Evolutionary conservation across 2,888 invertebrate species (phyloP).

Genomic region (Ophion ellenae): DNA sequence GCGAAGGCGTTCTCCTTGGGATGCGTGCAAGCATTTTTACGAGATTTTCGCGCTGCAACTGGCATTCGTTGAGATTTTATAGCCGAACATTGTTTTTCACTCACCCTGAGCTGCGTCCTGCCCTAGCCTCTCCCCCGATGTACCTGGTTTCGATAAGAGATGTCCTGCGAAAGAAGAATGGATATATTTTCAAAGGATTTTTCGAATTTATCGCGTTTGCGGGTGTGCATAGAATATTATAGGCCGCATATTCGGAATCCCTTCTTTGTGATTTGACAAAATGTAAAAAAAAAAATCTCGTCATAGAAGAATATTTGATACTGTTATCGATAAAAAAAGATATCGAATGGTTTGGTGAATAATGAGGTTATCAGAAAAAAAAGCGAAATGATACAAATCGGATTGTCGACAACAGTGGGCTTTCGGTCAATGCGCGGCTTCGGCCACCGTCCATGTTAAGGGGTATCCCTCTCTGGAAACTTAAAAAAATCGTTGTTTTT

Average conservation of each 20-base stretch:
- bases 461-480: too few relatives aligned
- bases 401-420: neutral
- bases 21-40: neutral
- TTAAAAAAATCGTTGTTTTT: too few relatives aligned
- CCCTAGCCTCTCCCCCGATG: slow-evolving; percentile 81
- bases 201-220: neutral
- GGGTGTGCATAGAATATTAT: neutral
- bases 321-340: neutral
- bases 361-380: neutral
- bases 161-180: slow-evolving; percentile 76
- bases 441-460: too few relatives aligned
- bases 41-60: slow-evolving; percentile 64
- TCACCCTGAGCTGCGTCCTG: slow-evolving; percentile 84
- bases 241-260: neutral
- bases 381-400: neutral
- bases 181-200: slow-evolving; percentile 1
- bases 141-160: slow-evolving; percentile 83
- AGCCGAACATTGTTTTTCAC: slow-evolving; percentile 69
- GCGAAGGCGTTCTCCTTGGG: too few relatives aligned
- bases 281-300: neutral
- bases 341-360: neutral
- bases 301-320: neutral
- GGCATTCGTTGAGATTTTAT: slow-evolving; percentile 56
- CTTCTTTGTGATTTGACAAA: neutral
- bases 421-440: too few relatives aligned